A percentile compares a stretch with the other conserved stretches of the same genome.
phyloP scores from a whole-genome alignment of 2,113 vertebrate species.

The Eulemur rufifrons region DNA sequence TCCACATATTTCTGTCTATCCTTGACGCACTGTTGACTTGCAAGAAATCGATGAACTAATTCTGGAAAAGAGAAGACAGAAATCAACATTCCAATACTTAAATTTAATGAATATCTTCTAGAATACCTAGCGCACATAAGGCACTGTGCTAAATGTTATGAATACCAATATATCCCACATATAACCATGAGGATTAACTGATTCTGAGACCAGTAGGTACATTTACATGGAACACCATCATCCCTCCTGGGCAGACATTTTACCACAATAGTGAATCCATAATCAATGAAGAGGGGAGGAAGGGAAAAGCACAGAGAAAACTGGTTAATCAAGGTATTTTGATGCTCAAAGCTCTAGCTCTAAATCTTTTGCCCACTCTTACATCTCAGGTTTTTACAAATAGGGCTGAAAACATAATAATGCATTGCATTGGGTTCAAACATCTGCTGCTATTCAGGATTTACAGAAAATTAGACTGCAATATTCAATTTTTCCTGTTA shows the following conservation, averaged over 20 bases:
- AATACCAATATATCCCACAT: not conserved
- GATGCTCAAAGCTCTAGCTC: conserved; percentile 25
- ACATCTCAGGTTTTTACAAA: conserved; percentile 24
- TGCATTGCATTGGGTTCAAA: conserved; percentile 27
- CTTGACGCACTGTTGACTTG: conserved; percentile 44
- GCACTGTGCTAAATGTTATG: not conserved
- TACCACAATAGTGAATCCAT: conserved; percentile 3
- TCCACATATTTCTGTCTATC: conserved; percentile 82
- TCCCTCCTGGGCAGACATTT: not conserved
- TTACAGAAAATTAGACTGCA: conserved; percentile 53
- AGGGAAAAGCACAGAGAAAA: not conserved
- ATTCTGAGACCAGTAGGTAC: conserved; percentile 2
- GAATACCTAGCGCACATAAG: not conserved
- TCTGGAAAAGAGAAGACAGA: conserved; percentile 86
- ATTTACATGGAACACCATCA: not conserved
- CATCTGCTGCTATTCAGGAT: conserved; percentile 33
- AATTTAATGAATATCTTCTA: conserved; percentile 3
- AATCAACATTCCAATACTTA: conserved; percentile 64
- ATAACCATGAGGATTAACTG: conserved; percentile 25
- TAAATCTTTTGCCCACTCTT: conserved; percentile 19
- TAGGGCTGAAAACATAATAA: conserved; percentile 24
- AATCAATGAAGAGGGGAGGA: not conserved
- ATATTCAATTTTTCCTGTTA: conserved; percentile 36
- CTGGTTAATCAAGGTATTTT: not conserved
- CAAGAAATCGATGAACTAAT: conserved; percentile 74